Conservation (phyloP, 2,113 vertebrate species). For the Malurus alboscapulatus region DNA sequence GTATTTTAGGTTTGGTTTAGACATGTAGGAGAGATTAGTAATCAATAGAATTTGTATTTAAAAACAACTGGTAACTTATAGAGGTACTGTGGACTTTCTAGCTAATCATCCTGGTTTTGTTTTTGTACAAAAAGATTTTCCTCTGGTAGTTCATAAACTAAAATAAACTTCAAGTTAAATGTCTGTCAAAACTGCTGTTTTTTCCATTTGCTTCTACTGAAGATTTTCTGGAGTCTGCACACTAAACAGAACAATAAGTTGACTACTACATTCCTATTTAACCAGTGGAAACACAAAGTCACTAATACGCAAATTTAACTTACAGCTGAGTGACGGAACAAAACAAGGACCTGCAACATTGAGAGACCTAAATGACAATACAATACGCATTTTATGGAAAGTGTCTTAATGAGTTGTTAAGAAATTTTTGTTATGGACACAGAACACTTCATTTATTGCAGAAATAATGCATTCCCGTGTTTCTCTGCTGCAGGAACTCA, state of each 20-base stretch:
- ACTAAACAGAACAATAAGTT: background rate
- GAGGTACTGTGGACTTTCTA: background rate
- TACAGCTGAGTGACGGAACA: background rate
- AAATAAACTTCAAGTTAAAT: background rate
- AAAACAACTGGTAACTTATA: background rate
- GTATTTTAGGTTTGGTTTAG: background rate
- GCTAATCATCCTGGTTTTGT: background rate
- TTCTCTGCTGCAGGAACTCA: conserved; percentile 81
- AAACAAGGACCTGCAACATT: background rate
- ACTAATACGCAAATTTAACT: background rate
- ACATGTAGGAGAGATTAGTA: background rate
- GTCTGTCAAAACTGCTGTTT: background rate
- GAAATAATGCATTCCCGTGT: background rate
- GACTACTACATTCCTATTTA: background rate
- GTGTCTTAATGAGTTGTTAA: background rate
- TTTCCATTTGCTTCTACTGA: background rate
- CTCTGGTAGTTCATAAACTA: background rate
- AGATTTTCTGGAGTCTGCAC: background rate
- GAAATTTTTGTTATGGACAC: background rate
- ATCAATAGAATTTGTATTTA: background rate
- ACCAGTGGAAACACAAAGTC: background rate
- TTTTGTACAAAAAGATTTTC: background rate
- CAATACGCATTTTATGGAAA: background rate
- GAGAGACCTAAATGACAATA: background rate
- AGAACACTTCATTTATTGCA: background rate